Percentiles rank a stretch among this genome's conserved stretches.
Conservation (phyloP, 2,888 invertebrate species). For the Caenorhabditis becei region DNA sequence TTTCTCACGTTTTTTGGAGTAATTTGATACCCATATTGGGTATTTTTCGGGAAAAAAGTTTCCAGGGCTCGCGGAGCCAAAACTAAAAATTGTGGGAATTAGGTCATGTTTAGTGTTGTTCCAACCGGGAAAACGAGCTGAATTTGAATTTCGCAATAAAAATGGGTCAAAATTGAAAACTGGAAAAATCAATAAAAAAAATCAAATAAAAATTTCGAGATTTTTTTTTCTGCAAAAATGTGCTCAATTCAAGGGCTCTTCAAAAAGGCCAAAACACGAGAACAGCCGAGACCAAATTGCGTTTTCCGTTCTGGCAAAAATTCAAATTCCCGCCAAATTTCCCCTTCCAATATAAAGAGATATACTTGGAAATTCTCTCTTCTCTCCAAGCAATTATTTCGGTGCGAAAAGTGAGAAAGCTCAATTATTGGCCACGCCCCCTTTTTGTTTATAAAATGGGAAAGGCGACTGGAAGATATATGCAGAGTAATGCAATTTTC, state of each 20-base stretch:
- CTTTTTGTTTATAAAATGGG: neutral
- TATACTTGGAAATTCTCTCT: neutral
- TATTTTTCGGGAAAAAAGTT: neutral
- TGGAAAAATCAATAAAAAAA: neutral
- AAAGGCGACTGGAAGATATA: too few species aligned
- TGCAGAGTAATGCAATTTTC: too few species aligned
- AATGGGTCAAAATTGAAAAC: neutral
- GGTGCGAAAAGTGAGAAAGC: conserved; percentile 6
- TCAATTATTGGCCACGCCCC: conserved; percentile 9
- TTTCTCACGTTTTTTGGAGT: neutral
- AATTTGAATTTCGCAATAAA: neutral
- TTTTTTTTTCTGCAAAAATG: neutral
- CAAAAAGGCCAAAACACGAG: neutral
- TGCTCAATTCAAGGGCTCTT: neutral
- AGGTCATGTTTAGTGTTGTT: neutral
- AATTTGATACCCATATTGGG: neutral
- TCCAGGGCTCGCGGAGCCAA: neutral
- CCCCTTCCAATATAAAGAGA: neutral
- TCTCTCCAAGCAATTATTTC: neutral
- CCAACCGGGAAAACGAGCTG: neutral
- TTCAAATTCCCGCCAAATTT: neutral
- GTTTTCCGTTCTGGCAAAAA: neutral
- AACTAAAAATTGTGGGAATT: neutral
- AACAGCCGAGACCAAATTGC: neutral
- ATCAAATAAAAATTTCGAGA: neutral